Evolutionary conservation across 1,140 invertebrate genomes (phyloP).

Genomic region (Sitobion miscanthi): DNA sequence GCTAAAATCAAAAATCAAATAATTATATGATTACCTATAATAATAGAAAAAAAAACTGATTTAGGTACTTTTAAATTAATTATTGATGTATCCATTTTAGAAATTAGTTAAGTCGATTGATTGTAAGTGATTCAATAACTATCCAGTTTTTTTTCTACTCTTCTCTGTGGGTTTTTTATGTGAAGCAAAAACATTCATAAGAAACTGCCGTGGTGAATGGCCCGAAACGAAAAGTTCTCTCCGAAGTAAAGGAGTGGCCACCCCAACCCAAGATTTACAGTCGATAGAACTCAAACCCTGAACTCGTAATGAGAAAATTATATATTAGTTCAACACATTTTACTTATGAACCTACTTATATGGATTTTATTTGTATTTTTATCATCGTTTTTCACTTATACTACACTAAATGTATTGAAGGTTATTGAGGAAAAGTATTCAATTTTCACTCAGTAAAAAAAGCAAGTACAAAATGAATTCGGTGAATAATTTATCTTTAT

Average conservation of each 20-base stretch:
- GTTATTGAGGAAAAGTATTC: not conserved
- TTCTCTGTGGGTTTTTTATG: not conserved
- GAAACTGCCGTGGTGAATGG: constrained; percentile 18
- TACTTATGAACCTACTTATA: not conserved
- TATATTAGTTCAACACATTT: constrained; percentile 8
- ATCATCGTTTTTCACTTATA: not conserved
- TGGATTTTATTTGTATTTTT: constrained; percentile 8
- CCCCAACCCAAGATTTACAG: constrained; percentile 2
- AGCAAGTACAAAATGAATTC: constrained; percentile 3
- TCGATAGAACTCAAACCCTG: constrained; percentile 31
- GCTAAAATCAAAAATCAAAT: not conserved
- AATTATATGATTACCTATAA: not conserved
- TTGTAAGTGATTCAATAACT: not conserved
- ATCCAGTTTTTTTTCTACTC: not conserved
- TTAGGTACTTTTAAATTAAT: not conserved
- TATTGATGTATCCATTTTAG: not conserved
- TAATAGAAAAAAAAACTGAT: not conserved
- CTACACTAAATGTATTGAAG: not conserved
- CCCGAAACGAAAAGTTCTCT: constrained; percentile 47
- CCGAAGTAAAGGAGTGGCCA: not conserved
- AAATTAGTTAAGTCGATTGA: not conserved
- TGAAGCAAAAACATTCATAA: constrained; percentile 19
- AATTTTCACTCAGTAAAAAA: constrained; percentile 20
- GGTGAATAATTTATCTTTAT: constrained; percentile 34
- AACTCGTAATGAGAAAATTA: constrained; percentile 21